A percentile compares a stretch with the other conserved stretches of the same genome.
phyloP scores from a whole-genome alignment of 2,113 vertebrate genomes.

The Chauna torquata region DNA sequence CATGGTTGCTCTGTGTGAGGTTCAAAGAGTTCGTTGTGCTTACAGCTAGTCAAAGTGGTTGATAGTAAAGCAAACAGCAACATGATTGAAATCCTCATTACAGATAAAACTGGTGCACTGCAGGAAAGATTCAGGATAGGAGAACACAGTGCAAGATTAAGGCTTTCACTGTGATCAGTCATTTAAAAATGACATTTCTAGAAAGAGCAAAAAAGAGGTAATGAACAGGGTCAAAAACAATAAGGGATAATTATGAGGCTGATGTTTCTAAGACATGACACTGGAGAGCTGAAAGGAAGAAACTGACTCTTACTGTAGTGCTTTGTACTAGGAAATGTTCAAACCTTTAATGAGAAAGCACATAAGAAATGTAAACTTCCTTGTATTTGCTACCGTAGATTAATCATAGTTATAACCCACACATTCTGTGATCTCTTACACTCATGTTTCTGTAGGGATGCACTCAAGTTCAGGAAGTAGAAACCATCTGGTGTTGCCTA shows the following conservation, averaged over 20 bases:
- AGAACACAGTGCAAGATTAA: background rate
- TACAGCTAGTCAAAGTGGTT: background rate
- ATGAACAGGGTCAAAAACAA: background rate
- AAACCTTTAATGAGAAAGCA: background rate
- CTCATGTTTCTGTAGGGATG: background rate
- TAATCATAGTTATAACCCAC: background rate
- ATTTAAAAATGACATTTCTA: background rate
- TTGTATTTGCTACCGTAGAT: background rate
- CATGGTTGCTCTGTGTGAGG: background rate
- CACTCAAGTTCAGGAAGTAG: background rate
- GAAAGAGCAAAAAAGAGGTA: background rate
- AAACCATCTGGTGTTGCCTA: background rate
- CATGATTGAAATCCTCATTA: slow-evolving; percentile 24
- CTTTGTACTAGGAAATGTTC: background rate
- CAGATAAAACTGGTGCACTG: background rate
- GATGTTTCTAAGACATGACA: background rate
- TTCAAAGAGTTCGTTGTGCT: background rate
- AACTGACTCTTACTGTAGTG: background rate
- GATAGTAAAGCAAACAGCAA: background rate
- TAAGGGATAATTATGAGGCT: background rate
- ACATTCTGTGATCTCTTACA: background rate
- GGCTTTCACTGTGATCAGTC: background rate
- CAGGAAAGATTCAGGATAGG: background rate
- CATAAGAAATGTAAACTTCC: background rate
- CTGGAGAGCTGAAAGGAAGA: background rate